Base-by-base conservation (phyloP, 1,140 invertebrate genomes). In the Anagrus nilaparvatae region DNA sequence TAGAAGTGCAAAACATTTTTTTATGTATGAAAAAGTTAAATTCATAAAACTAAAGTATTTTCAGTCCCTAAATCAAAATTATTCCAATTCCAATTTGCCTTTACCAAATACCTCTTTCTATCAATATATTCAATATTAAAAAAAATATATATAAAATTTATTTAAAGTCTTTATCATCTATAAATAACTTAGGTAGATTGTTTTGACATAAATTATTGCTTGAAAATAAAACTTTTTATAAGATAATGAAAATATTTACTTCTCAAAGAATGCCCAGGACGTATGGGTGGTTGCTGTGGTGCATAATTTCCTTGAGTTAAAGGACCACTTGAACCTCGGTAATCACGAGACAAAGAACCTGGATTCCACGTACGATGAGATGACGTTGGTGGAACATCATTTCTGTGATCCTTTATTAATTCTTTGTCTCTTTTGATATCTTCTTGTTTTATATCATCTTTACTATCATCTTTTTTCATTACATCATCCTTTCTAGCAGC, bases 331-430 rank as follows among this genome's bases (percentile, higher is more conserved):
- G 60, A 52, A 8, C 63, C 60, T 31, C 63, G 62, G 40, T 55
- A 65, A 47, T 67, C 63, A 13, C 63, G 57, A 16, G 51, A 46
- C 27, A 53, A 44, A 3, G 52, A 41, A 7, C 40, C 48, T 18
- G 61, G 63, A 6, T 39, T 60, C 65, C 65, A 66, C 12, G 60
- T 46, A 19, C 62, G 59, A n/a, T n/a, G n/a, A n/a, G n/a, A n/a
- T n/a, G n/a, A n/a, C 31, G 55, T 54, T 0, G 46, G 43, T 13
- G 48, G 36, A n/a, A 52, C 49, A 32, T 64, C 57, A 18, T 63
- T 61, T 19, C 58, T 58, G 9, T 8, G 20, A 19, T 52, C 47
- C 24, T 45, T 48, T 16, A 53, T 55, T 23, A 48, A 40, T 4
- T 55, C 55, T 40, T 51, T 55, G 47, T 56, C 58, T 5, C 21